Percentiles rank a stretch among this genome's conserved stretches.
Evolutionary conservation across 2,113 vertebrate species (phyloP).

Genomic region (Nibea albiflora): DNA sequence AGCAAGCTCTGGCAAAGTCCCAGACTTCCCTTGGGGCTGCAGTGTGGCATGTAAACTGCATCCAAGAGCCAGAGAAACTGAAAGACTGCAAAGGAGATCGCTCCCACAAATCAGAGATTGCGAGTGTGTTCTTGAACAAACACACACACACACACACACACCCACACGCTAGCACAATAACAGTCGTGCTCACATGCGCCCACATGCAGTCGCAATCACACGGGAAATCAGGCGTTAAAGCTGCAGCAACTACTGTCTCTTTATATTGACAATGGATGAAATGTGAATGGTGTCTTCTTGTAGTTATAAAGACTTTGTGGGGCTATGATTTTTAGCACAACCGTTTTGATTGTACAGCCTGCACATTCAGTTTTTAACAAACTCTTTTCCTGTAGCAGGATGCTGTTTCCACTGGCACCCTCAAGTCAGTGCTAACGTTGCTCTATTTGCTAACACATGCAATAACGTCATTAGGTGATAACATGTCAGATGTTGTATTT

Average conservation of each 20-base stretch:
- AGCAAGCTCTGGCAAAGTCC: constrained; percentile 25
- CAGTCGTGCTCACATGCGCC: constrained; percentile 3
- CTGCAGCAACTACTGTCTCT: neutral
- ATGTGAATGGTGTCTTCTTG: neutral
- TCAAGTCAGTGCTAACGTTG: neutral
- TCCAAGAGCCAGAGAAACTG: neutral
- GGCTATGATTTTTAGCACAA: neutral
- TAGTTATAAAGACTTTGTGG: neutral
- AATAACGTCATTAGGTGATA: neutral
- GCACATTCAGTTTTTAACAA: neutral
- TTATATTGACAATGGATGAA: neutral
- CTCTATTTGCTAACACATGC: neutral
- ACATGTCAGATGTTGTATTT: too few species aligned
- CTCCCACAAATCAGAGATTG: constrained; percentile 11
- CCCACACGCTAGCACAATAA: neutral
- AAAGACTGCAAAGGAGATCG: constrained; percentile 23
- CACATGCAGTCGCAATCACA: constrained; percentile 12
- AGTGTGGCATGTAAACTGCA: constrained; percentile 33
- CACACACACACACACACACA: neutral
- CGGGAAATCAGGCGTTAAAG: neutral
- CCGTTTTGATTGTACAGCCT: neutral
- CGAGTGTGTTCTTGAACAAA: neutral
- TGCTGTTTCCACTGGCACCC: neutral
- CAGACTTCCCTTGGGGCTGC: constrained; percentile 18
- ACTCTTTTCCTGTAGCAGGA: neutral